A percentile compares a stretch with the other conserved stretches of the same genome.
Conservation (phyloP, 2,888 invertebrate species). For the Ecliptopera silaceata region DNA sequence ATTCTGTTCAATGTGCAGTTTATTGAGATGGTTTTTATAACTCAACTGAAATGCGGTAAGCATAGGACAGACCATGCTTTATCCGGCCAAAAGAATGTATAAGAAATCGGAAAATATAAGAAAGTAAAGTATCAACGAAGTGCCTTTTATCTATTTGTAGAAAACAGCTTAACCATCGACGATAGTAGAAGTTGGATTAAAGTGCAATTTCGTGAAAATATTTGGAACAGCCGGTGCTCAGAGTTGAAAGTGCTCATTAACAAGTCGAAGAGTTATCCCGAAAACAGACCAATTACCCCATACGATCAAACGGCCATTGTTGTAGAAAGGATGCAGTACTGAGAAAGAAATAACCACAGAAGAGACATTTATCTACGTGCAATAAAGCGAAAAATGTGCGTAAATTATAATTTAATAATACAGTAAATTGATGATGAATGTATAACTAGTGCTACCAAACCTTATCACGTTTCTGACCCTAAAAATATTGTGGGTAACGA, state of each 20-base stretch:
- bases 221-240: slow-evolving; percentile 55
- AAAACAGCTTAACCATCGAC: slow-evolving; percentile 20
- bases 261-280: slow-evolving; percentile 44
- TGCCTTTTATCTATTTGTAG: slow-evolving; percentile 42
- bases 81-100: slow-evolving; percentile 38
- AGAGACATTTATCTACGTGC: slow-evolving; percentile 64
- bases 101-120: slow-evolving; percentile 38
- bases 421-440: slow-evolving; percentile 48
- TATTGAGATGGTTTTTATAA: slow-evolving; percentile 27
- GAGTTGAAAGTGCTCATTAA: slow-evolving; percentile 53
- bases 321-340: slow-evolving; percentile 43
- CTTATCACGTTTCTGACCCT: slow-evolving; percentile 71
- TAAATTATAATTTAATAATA: slow-evolving; percentile 48
- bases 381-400: slow-evolving; percentile 46
- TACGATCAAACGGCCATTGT: slow-evolving; percentile 48
- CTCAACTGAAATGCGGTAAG: slow-evolving; percentile 31
- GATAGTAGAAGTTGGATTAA: slow-evolving; percentile 36
- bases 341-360: slow-evolving; percentile 46
- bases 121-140: slow-evolving; percentile 41
- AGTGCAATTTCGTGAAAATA: slow-evolving; percentile 49
- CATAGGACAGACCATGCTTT: slow-evolving; percentile 50
- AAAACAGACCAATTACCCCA: slow-evolving; percentile 58
- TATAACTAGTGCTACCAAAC: slow-evolving; percentile 73
- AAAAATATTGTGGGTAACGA: slow-evolving; percentile 70
- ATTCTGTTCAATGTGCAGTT: slow-evolving; percentile 35